Evolutionary conservation across 2,888 invertebrate species (phyloP), one percentile per base, ranked within the genome.

Genomic region (Acronicta alni): DNA sequence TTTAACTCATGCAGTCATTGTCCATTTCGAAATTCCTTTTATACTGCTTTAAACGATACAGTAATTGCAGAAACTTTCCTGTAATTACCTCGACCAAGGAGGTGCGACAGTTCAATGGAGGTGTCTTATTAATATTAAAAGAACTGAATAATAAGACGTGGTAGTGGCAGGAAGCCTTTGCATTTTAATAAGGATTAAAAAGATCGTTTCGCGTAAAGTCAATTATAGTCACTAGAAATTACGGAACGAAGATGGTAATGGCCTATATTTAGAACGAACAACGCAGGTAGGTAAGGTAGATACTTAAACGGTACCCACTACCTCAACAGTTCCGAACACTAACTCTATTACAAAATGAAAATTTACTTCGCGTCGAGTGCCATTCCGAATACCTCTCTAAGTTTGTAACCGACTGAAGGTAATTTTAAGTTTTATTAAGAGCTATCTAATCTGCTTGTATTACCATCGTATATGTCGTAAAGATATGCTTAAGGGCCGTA

Each of bases 361-460:
- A 79, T 78, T 73, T 67, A 72, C 64, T 72, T 72, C 52, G 51
- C 71, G 57, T 58, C 56, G 60, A 63, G 51, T 55, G 61, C 45
- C 46, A 57, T 61, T 54, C 55, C 46, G 75, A 78, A 69, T 74
- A 64, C 32, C 32, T 32, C 32, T 74, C 56, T 70, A 77, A 80
- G 77, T 78, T 80, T 53, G 71, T 69, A 70, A 75, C 65, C 63
- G 67, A 67, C 70, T 75, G 67, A 78, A 68, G 75, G 60, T 76
- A 67, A 79, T 71, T 77, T 77, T 69, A 77, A 82, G 72, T 81
- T 79, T 73, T 48, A 61, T 55, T 75, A 72, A 49, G 61, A 48
- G 45, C 9, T 43, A 53, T 30, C 39, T 54, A 32, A 38, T 30
- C 26, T 39, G 44, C 20, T 43, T 45, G 53, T 45, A 41, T 45